Percentiles rank a stretch among this genome's conserved stretches.
Evolutionary conservation across 2,888 invertebrate species (phyloP).

Genomic region (Chymomyza amoena): DNA sequence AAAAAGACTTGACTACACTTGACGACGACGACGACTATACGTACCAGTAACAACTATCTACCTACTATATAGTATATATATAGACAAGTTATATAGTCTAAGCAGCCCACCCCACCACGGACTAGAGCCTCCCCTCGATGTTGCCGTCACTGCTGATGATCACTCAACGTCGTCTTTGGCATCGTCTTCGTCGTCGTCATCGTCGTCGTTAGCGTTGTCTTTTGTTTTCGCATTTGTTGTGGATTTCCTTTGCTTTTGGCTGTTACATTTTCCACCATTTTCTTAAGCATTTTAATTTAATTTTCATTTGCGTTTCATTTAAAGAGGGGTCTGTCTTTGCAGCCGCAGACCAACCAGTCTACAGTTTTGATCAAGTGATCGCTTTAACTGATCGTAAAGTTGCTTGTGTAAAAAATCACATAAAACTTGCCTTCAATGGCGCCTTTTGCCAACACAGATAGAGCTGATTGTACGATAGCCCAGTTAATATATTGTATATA

Average conservation of each 20-base stretch:
- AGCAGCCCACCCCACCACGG: background rate
- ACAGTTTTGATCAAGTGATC: background rate
- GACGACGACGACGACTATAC: too few relatives aligned
- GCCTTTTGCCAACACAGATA: slow-evolving; percentile 60
- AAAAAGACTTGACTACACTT: slow-evolving; percentile 59
- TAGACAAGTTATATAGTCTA: slow-evolving; percentile 1
- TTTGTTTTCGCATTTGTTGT: slow-evolving; percentile 47
- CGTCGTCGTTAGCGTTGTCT: slow-evolving; percentile 31
- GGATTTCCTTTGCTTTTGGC: slow-evolving; percentile 44
- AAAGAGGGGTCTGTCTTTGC: slow-evolving; percentile 21
- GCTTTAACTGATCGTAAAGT: background rate
- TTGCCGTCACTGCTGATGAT: slow-evolving; percentile 46
- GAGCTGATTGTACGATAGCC: slow-evolving; percentile 19
- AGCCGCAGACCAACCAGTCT: too few relatives aligned
- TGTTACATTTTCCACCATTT: slow-evolving; percentile 57
- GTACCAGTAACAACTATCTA: slow-evolving; percentile 6
- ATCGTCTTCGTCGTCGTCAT: slow-evolving; percentile 36
- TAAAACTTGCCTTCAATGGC: slow-evolving; percentile 75
- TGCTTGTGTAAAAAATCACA: slow-evolving; percentile 76
- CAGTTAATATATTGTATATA: slow-evolving; percentile 4
- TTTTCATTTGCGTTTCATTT: slow-evolving; percentile 58
- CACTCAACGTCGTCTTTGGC: slow-evolving; percentile 48
- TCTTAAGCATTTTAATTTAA: slow-evolving; percentile 60
- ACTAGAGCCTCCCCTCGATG: background rate
- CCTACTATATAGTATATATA: slow-evolving; percentile 17